These are phyloP conservation scores for Drosophila arawakana DNA, from an alignment of 1,140 invertebrate genomes.

Conservation along the genomic window DNA sequence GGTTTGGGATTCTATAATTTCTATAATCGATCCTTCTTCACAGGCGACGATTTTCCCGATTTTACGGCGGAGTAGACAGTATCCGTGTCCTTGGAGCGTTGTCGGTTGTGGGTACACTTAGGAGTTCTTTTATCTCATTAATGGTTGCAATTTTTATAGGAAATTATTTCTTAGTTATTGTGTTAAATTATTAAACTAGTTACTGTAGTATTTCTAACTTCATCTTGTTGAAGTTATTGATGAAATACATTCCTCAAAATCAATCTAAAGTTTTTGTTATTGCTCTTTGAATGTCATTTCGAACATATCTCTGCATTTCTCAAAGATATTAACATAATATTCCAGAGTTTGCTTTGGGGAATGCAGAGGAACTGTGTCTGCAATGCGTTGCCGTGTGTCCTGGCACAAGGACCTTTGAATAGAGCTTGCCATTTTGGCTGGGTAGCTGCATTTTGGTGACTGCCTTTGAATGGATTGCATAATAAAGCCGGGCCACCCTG, in stretches of 20 bases:
- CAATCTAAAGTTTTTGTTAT: too few species aligned
- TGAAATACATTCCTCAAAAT: too few species aligned
- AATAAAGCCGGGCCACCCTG: constrained; percentile 43
- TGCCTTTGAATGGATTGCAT: constrained; percentile 52
- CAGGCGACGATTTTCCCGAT: constrained; percentile 11
- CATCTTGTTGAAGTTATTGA: too few species aligned
- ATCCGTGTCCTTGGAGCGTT: too few species aligned
- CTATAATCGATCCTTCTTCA: neutral
- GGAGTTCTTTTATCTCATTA: too few species aligned
- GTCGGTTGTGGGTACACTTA: too few species aligned
- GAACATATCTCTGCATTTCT: neutral
- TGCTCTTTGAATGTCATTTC: too few species aligned
- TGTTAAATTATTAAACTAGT: too few species aligned
- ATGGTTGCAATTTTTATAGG: too few species aligned
- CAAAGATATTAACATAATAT: constrained; percentile 16
- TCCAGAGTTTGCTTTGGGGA: neutral
- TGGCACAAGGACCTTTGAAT: constrained; percentile 8
- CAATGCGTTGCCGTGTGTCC: neutral
- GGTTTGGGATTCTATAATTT: neutral
- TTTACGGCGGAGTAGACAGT: too few species aligned
- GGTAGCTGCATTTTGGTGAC: constrained; percentile 21
- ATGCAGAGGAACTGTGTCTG: neutral
- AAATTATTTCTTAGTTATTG: too few species aligned
- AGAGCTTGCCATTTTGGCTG: constrained; percentile 7
- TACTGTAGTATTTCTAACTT: too few species aligned